Percentiles rank a stretch among this genome's conserved stretches.
Conservation (phyloP, 1,140 invertebrate species). For the Paraescarpia echinospica region DNA sequence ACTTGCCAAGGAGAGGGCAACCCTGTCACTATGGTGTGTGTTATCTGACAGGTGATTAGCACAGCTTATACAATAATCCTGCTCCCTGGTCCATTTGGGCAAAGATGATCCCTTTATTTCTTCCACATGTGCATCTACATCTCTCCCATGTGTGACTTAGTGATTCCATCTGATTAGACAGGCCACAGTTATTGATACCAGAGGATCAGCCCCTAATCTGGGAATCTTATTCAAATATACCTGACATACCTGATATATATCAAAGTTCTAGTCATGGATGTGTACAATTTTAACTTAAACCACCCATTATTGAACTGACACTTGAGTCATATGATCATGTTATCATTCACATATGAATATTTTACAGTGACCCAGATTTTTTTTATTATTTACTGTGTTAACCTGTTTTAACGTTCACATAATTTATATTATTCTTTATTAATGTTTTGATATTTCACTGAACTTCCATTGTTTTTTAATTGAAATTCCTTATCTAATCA, state of each 20-base stretch:
- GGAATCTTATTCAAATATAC: neutral
- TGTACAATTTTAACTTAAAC: neutral
- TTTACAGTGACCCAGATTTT: no score
- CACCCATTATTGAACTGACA: neutral
- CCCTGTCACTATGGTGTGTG: neutral
- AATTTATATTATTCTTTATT: no score
- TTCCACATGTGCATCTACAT: neutral
- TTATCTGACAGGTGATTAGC: neutral
- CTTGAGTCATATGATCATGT: no score
- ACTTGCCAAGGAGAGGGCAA: neutral
- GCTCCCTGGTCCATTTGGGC: neutral
- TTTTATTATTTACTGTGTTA: no score
- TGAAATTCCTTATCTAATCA: no score
- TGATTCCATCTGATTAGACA: neutral
- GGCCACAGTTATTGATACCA: neutral
- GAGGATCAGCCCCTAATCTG: neutral
- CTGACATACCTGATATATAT: neutral
- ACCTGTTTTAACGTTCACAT: no score
- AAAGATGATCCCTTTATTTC: neutral
- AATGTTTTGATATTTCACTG: no score
- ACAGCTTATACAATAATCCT: neutral
- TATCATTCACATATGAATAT: no score
- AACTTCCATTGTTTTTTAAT: no score
- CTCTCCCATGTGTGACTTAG: neutral
- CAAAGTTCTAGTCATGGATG: neutral